Evolutionary conservation across 1,140 invertebrate species (phyloP).

Genomic region (Centruroides sculpturatus): DNA sequence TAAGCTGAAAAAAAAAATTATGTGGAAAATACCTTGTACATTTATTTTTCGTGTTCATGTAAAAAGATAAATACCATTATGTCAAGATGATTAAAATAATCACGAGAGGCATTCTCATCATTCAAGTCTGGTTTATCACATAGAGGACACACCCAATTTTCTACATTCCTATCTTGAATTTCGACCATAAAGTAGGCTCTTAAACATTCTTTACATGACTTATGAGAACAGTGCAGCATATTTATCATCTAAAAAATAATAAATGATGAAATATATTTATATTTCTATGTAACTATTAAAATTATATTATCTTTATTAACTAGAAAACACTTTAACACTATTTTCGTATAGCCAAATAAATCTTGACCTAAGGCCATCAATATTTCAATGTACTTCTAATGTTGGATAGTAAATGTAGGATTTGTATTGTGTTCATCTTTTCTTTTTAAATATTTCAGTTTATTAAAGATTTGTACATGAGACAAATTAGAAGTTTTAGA

Average conservation of each 20-base stretch:
- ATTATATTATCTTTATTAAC: too few species aligned
- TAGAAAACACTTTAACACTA: not conserved
- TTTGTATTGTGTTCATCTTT: too few species aligned
- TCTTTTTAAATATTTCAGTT: too few species aligned
- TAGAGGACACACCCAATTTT: constrained; percentile 78
- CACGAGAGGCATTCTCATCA: constrained; percentile 49
- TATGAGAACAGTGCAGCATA: constrained; percentile 73
- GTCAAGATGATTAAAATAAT: constrained; percentile 82
- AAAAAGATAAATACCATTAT: constrained; percentile 38
- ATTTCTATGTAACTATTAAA: too few species aligned
- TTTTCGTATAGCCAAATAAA: too few species aligned
- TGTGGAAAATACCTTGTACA: not conserved
- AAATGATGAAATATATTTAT: not conserved
- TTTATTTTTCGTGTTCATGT: not conserved
- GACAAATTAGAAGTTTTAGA: too few species aligned
- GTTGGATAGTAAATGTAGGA: too few species aligned
- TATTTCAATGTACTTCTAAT: too few species aligned
- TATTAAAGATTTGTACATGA: too few species aligned
- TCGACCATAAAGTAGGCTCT: constrained; percentile 80
- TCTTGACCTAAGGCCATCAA: too few species aligned
- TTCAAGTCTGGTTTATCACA: constrained; percentile 63
- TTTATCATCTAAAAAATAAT: constrained; percentile 53
- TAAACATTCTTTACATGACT: constrained; percentile 77
- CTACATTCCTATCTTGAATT: constrained; percentile 74
- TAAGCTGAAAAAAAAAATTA: not conserved